Conservation (phyloP, 2,888 invertebrate genomes). For the Platerodrilus igneus region DNA sequence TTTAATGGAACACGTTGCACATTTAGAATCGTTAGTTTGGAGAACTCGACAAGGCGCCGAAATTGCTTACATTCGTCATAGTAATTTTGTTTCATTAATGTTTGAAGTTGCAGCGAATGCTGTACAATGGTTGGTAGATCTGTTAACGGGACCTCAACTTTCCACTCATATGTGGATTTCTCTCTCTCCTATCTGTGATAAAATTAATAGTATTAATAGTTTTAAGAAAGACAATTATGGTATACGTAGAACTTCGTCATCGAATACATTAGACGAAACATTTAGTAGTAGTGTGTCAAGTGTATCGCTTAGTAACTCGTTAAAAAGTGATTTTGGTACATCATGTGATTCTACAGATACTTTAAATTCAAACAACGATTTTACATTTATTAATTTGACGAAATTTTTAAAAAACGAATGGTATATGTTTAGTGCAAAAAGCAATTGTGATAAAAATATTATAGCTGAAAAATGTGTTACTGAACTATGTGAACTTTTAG, state of each 20-base stretch:
- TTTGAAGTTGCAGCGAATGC: constrained; percentile 49
- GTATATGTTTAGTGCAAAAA: constrained; percentile 18
- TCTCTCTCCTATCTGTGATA: constrained; percentile 36
- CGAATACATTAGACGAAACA: constrained; percentile 8
- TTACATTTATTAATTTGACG: constrained; percentile 30
- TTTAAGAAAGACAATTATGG: constrained; percentile 11
- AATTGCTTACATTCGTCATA: constrained; percentile 56
- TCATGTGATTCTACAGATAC: constrained; percentile 14
- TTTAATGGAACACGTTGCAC: constrained; percentile 74
- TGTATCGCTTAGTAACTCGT: constrained; percentile 10
- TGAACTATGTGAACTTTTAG: constrained; percentile 62
- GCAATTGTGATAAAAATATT: constrained; percentile 27
- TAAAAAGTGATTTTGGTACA: constrained; percentile 14
- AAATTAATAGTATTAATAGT: constrained; percentile 28
- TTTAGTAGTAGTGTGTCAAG: constrained; percentile 11
- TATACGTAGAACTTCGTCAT: constrained; percentile 6
- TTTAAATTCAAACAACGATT: constrained; percentile 24
- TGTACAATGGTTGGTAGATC: constrained; percentile 57
- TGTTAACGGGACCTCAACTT: constrained; percentile 36
- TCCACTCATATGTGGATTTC: constrained; percentile 38
- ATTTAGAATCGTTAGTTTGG: constrained; percentile 68
- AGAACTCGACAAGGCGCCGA: constrained; percentile 64
- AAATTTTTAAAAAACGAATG: constrained; percentile 27
- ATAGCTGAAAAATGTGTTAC: constrained; percentile 50
- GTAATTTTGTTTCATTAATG: constrained; percentile 52